Evolutionary conservation across 1,140 invertebrate species (phyloP).

Genomic region (Cydia strobilella): DNA sequence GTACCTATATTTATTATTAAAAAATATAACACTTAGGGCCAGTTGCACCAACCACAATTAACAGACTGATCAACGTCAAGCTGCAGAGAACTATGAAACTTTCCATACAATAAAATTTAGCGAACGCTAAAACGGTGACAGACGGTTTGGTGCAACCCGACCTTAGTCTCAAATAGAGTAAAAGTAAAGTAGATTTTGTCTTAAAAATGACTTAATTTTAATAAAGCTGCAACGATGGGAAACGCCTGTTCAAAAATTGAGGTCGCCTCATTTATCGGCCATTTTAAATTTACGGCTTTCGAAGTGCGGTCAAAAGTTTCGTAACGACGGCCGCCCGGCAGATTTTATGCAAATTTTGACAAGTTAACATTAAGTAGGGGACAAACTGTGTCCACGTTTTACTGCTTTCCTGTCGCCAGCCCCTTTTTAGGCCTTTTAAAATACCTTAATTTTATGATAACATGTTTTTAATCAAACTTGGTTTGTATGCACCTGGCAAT

Average conservation of each 20-base stretch:
- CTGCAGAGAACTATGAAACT: too few relatives aligned
- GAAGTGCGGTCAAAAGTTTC: constrained; percentile 71
- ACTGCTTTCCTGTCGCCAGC: constrained; percentile 53
- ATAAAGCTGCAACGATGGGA: background rate
- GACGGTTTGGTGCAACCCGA: too few relatives aligned
- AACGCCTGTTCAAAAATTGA: constrained; percentile 40
- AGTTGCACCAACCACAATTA: too few relatives aligned
- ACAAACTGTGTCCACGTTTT: constrained; percentile 70
- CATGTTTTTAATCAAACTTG: constrained; percentile 4
- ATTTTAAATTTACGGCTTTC: constrained; percentile 72
- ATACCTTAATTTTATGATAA: constrained; percentile 17
- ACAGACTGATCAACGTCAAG: too few relatives aligned
- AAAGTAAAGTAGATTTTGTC: background rate
- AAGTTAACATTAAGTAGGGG: constrained; percentile 68
- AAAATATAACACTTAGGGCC: background rate
- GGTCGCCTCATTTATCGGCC: constrained; percentile 65
- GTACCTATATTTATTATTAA: background rate
- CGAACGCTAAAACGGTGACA: too few relatives aligned
- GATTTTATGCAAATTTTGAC: constrained; percentile 74
- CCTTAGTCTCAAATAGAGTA: background rate
- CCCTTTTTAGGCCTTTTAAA: constrained; percentile 34
- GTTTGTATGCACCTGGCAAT: constrained; percentile 38
- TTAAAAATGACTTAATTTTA: background rate
- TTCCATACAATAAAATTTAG: too few relatives aligned
- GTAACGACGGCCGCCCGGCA: constrained; percentile 54